Percentiles rank a stretch among this genome's conserved stretches.
These are phyloP conservation scores for Cryptoprocta ferox DNA, from an alignment of 2,797 vertebrate species.

Conservation along the genomic window DNA sequence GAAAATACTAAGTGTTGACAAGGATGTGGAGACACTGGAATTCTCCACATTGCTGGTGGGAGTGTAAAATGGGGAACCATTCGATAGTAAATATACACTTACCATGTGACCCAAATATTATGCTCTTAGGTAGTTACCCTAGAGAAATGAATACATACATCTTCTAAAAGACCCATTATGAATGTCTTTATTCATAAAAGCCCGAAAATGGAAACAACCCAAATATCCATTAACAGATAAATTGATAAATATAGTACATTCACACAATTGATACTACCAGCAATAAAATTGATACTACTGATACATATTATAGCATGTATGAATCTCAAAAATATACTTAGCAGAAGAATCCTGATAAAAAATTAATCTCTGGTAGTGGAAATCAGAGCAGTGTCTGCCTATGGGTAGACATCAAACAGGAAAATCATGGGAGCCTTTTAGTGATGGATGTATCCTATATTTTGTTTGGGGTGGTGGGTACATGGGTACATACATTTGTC, in stretches of 20 bases:
- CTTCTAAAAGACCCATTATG: neutral
- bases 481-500: neutral
- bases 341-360: neutral
- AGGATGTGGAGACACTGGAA: neutral
- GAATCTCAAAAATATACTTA: neutral
- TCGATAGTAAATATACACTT: neutral
- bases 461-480: neutral
- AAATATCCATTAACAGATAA: neutral
- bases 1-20: neutral
- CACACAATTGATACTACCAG: neutral
- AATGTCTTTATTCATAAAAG: neutral
- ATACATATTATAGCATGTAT: neutral
- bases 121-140: neutral
- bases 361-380: slow-evolving; percentile 26
- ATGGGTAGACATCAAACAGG: neutral
- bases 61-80: neutral
- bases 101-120: neutral
- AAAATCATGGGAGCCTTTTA: neutral
- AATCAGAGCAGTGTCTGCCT: neutral
- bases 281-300: neutral
- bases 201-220: neutral
- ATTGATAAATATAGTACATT: neutral
- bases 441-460: neutral
- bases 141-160: neutral
- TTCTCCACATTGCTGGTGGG: neutral